Evolutionary conservation across 1,140 invertebrate species (phyloP), one percentile per base, ranked within the genome.

Genomic region (Araneus ventricosus): DNA sequence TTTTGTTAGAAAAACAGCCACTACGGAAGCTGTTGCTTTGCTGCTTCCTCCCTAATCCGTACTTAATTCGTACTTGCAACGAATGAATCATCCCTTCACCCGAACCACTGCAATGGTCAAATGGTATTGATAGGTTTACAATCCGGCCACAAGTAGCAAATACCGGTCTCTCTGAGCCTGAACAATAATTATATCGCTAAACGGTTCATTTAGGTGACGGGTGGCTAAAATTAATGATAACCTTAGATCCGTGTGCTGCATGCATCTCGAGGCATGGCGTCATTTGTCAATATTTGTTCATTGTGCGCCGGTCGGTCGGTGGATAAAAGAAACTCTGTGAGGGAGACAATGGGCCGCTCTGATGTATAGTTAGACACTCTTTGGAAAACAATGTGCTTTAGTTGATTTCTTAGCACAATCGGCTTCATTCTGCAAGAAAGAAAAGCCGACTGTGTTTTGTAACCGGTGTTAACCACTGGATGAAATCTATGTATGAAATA

Each of bases 211-310:
- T 85, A 24, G 80, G 52, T n/a, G 80, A 61, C 30, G 80, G 63
- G 4, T 92, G 67, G 79, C 88, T 90, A 75, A 92, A 92, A 92
- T 86, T 86, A 85, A 92, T 92, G 90, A 34, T 85, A 92, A 80
- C 34, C 57, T 86, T 88, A 67, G 88, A 89, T 52, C 61, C 88
- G 75, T 85, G 20, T 34, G 37, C 52, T 61, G 57, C 41, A 45
- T 82, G 22, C 30, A 52, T 34, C 30, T 45, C 17, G 37, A 85
- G 39, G 30, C 80, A 70, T 57, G 59, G 24, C 59, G 84, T 92
- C 90, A 92, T 92, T 92, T 85, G 80, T 92, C 82, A 82, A 70
- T 85, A 67, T 90, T 79, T 90, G 67, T 92, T 92, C 82, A 82
- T 85, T 85, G 84, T 86, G 39, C 39, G 17, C 24, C 27, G 41